phyloP scores from a whole-genome alignment of 2,113 vertebrate genomes.

The Centrocercus urophasianus region DNA sequence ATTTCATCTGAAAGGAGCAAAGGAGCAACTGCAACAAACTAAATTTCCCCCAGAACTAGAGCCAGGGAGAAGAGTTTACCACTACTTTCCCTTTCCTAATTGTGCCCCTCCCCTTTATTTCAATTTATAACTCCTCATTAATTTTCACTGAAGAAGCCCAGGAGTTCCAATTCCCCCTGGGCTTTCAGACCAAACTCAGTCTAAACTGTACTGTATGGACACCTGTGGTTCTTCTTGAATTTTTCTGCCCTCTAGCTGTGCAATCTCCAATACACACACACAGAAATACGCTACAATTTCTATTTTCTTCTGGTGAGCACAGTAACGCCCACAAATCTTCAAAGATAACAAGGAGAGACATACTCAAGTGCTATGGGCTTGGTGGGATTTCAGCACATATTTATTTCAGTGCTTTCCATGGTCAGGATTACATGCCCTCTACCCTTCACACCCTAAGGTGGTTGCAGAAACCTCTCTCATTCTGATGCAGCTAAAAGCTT shows the following conservation, averaged over 20 bases:
- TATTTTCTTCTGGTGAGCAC: neutral
- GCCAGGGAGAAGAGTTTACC: neutral
- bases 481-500: neutral
- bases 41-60: neutral
- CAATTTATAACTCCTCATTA: neutral
- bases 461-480: neutral
- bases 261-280: neutral
- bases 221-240: constrained; percentile 29
- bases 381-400: neutral
- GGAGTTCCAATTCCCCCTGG: neutral
- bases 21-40: neutral
- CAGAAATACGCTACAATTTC: neutral
- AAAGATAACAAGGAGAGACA: neutral
- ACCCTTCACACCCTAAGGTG: neutral
- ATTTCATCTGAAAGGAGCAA: constrained; percentile 1
- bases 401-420: neutral
- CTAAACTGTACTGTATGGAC: neutral
- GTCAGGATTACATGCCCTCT: neutral
- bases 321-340: neutral
- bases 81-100: neutral
- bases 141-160: neutral
- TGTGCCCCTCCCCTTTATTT: neutral
- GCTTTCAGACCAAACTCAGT: neutral
- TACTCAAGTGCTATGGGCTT: neutral
- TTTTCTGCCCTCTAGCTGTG: constrained; percentile 65